Base-by-base conservation (phyloP, 2,888 invertebrate genomes). In the Drosophila monieri region DNA sequence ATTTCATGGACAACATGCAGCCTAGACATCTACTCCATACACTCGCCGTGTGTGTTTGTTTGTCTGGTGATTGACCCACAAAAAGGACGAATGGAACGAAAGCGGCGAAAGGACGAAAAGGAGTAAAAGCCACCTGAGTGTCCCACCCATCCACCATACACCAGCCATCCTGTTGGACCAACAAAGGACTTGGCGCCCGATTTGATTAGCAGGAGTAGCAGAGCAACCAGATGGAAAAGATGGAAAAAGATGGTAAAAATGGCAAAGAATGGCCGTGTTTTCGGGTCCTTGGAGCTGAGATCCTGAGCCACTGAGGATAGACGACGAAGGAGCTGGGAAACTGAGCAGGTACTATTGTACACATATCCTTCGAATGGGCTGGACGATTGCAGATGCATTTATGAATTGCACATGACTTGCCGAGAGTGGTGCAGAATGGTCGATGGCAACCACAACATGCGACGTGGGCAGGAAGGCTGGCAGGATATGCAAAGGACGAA, bases 201-300 rank as follows among this genome's bases (percentile, higher is more conserved):
- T 81, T 80, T 80, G 75, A 78, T 80, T 78, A 80, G 78, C 67
- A 67, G 66, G 41, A 65, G 65, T 57, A 58, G 65, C 74, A 52
- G 41, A 48, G 58, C 41, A 21, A n/a, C 46, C 46, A 67, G 46
- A 65, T 51, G 56, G 55, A 67, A 46, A 51, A 51, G 47, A 39
- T 55, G 51, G 18, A 15, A 46, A 51, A 49, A 37, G 48, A 32
- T 55, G 47, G 53, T 43, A 47, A 41, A 41, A 35, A 35, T 35
- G 14, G 35, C 35, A 14, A 6, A 35, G n/a, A 35, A 35, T 35
- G 35, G 6, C 35, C 35, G 6, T 41, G 39, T 41, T 62, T 39
- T 8, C 9, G 15, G 18, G 59, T 44, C 23, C 41, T 61, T 47
- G 30, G 57, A 61, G 57, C 43, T 21, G 10, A 18, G 21, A 21